Evolutionary conservation across 2,113 vertebrate genomes (phyloP).

Genomic region (Mus musculus): DNA sequence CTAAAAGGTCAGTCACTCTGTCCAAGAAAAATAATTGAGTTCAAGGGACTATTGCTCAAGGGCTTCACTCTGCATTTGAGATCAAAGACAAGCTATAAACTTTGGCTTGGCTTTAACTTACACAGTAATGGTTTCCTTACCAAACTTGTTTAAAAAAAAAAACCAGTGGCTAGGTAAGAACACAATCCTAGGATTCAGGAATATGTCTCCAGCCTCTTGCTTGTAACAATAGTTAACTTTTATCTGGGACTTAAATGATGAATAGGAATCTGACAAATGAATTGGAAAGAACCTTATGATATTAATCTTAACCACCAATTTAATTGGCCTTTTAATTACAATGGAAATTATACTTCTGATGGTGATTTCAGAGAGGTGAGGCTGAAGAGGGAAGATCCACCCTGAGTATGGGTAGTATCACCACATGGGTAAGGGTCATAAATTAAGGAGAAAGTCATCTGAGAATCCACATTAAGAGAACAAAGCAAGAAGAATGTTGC

Average conservation of each 20-base stretch:
- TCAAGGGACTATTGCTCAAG: conserved; percentile 13
- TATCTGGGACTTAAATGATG: conserved; percentile 7
- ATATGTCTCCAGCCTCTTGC: background rate
- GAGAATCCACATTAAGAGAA: background rate
- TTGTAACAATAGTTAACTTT: background rate
- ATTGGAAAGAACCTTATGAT: background rate
- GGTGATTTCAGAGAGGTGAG: background rate
- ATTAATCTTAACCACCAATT: background rate
- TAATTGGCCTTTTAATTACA: background rate
- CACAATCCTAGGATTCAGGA: background rate
- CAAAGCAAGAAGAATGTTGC: background rate
- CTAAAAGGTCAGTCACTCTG: background rate
- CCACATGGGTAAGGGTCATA: background rate
- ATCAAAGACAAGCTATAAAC: background rate
- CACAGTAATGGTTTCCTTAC: background rate
- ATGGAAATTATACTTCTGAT: background rate
- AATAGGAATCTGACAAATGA: conserved; percentile 6
- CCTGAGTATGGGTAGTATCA: background rate
- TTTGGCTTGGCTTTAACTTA: conserved; percentile 44
- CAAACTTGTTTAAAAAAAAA: background rate
- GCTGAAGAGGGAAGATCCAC: background rate
- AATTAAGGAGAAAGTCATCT: background rate
- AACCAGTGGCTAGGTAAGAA: background rate
- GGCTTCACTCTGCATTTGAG: background rate
- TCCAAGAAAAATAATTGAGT: conserved; percentile 37